Conservation (phyloP, 2,113 vertebrate species). For the Calonectris borealis region DNA sequence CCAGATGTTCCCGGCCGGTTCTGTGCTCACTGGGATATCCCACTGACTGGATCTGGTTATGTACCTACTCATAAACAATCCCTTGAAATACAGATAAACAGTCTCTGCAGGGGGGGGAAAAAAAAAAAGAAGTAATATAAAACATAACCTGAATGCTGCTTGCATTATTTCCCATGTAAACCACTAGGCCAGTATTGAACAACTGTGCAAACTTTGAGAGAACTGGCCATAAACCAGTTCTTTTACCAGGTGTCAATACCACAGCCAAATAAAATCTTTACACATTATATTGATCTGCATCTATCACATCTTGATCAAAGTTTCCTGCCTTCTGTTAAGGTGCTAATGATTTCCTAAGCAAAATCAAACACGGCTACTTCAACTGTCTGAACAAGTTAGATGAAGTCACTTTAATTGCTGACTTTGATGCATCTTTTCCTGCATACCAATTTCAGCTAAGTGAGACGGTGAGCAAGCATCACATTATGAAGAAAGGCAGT, state of each 20-base stretch:
- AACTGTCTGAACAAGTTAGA: slow-evolving; percentile 40
- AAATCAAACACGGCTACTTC: slow-evolving; percentile 67
- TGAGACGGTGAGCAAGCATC: background rate
- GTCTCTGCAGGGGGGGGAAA: background rate
- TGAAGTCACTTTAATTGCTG: slow-evolving; percentile 72
- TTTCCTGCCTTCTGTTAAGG: slow-evolving; percentile 71
- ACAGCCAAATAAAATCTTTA: slow-evolving; percentile 63
- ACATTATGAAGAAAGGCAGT: background rate
- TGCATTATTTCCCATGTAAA: background rate
- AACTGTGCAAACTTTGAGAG: background rate
- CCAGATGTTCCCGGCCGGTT: background rate
- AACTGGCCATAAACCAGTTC: background rate
- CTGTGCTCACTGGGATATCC: background rate
- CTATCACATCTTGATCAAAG: slow-evolving; percentile 73
- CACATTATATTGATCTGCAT: slow-evolving; percentile 70
- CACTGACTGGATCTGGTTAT: background rate
- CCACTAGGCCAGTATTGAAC: background rate
- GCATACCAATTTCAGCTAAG: slow-evolving; percentile 63
- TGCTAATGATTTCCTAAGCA: slow-evolving; percentile 72
- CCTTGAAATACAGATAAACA: background rate
- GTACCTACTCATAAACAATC: background rate
- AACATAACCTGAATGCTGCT: background rate
- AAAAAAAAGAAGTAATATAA: background rate
- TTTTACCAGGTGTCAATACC: slow-evolving; percentile 55
- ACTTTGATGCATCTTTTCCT: slow-evolving; percentile 55